Evolutionary conservation across 2,113 vertebrate genomes (phyloP).

Genomic region (Corythornis vintsioides): DNA sequence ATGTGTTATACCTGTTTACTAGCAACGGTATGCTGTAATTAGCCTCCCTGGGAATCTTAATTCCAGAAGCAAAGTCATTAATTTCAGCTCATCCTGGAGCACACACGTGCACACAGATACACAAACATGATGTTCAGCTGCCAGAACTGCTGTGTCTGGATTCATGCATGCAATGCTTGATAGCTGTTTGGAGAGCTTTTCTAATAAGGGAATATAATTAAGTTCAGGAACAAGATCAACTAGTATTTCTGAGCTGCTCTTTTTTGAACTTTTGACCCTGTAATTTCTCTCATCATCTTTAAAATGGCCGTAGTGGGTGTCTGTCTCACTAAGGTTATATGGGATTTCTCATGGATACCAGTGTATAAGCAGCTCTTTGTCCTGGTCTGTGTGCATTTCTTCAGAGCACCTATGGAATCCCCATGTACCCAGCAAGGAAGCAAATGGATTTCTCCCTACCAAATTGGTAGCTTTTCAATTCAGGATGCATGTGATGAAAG

Average conservation of each 20-base stretch:
- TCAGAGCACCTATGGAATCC: not conserved
- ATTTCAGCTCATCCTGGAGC: not conserved
- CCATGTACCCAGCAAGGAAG: not conserved
- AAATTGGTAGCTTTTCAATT: constrained; percentile 19
- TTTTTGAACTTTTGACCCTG: not conserved
- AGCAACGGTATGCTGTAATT: not conserved
- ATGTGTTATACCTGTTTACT: not conserved
- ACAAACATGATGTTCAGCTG: not conserved
- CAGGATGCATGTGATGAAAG: not conserved
- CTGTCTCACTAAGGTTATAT: not conserved
- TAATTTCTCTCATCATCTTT: not conserved
- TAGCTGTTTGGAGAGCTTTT: not conserved
- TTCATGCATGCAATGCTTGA: not conserved
- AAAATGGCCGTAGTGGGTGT: not conserved
- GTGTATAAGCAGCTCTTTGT: not conserved
- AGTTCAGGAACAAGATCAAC: not conserved
- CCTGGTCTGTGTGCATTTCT: not conserved
- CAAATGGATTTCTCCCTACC: constrained; percentile 36
- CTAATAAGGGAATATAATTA: not conserved
- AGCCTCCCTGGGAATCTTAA: not conserved
- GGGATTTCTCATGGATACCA: constrained; percentile 15
- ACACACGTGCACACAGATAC: not conserved
- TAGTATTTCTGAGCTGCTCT: not conserved
- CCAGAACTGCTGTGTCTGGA: not conserved
- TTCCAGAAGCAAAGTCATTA: not conserved